Evolutionary conservation across 2,797 vertebrate genomes (phyloP).

Genomic region (Premnoplex brunnescens): DNA sequence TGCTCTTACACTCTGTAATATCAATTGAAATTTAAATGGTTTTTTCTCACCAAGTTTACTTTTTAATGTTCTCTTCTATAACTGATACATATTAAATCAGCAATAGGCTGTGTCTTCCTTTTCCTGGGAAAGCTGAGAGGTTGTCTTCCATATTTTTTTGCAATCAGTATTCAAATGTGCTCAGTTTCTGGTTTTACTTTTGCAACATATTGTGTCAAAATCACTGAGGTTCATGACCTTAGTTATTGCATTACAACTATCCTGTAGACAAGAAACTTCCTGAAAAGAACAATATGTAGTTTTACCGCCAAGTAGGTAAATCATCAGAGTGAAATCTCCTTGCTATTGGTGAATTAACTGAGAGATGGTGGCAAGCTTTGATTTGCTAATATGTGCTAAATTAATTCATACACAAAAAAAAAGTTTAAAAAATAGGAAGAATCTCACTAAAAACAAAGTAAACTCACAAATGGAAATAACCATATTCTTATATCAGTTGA

Average conservation of each 20-base stretch:
- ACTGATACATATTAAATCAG: background rate
- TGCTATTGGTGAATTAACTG: background rate
- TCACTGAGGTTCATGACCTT: background rate
- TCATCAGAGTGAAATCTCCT: background rate
- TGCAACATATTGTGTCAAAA: background rate
- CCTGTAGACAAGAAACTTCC: slow-evolving; percentile 31
- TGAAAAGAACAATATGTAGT: slow-evolving; percentile 50
- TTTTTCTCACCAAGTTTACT: background rate
- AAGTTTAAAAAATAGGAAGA: background rate
- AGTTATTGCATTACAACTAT: background rate
- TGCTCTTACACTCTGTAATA: background rate
- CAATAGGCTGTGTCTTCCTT: background rate
- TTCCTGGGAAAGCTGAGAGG: background rate
- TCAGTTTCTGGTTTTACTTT: background rate
- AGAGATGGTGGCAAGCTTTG: background rate
- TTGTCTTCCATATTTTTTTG: background rate
- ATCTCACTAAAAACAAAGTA: background rate
- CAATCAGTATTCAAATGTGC: background rate
- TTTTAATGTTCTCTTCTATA: background rate
- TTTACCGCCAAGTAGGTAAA: slow-evolving; percentile 32
- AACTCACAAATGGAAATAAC: background rate
- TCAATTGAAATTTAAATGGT: background rate
- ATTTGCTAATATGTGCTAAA: background rate
- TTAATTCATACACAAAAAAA: background rate
- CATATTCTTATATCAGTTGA: background rate